Conservation (phyloP, 2,888 invertebrate species). For the Scrobipalpa costella region DNA sequence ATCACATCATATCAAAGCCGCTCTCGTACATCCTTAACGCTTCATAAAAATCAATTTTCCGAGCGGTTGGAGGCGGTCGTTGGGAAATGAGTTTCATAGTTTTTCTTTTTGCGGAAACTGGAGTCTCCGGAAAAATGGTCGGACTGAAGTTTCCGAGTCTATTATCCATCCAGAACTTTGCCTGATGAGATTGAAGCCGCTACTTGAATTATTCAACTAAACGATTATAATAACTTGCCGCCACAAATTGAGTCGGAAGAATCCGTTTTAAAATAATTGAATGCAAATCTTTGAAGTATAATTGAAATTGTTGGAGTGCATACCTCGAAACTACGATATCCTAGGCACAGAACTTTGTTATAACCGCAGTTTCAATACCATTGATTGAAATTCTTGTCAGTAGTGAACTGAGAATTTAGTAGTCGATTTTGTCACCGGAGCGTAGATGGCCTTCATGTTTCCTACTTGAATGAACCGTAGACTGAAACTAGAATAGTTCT, state of each 20-base stretch:
- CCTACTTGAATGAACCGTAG: not conserved
- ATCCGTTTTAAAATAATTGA: constrained; percentile 2
- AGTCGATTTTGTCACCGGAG: not conserved
- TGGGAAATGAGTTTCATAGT: constrained; percentile 23
- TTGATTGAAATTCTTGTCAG: constrained; percentile 3
- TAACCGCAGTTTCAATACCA: not conserved
- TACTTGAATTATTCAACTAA: constrained; percentile 19
- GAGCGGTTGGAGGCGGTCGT: constrained; percentile 18
- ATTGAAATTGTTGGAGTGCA: constrained; percentile 8
- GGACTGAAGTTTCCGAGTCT: constrained; percentile 13
- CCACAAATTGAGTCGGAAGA: not conserved
- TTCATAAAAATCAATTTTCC: constrained; percentile 28
- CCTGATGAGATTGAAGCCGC: constrained; percentile 14
- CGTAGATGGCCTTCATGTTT: not conserved
- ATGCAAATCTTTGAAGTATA: not conserved
- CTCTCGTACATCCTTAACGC: constrained; percentile 20
- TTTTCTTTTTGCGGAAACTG: constrained; percentile 19
- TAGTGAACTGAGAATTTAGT: not conserved
- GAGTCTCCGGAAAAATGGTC: constrained; percentile 9
- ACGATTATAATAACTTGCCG: constrained; percentile 7
- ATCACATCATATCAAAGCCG: not conserved
- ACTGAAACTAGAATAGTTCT: not conserved
- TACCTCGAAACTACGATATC: not conserved
- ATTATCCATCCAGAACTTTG: constrained; percentile 11
- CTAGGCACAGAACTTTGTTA: not conserved